Percentiles rank a stretch among this genome's conserved stretches.
These are phyloP conservation scores for Platysteira castanea DNA, from an alignment of 2,113 vertebrate species.

Conservation along the genomic window DNA sequence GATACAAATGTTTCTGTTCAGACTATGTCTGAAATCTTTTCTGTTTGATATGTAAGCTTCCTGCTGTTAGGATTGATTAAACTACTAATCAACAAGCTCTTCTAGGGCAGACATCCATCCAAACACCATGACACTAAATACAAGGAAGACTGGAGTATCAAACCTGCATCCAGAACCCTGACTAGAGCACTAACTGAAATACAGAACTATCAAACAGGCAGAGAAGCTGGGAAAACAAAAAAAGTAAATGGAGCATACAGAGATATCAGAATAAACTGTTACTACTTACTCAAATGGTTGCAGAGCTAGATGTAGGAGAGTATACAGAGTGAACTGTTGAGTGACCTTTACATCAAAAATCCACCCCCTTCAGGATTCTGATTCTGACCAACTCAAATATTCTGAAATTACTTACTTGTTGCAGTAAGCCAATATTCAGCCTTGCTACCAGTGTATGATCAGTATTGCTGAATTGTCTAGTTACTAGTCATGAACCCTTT, in stretches of 20 bases:
- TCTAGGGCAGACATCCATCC: not conserved
- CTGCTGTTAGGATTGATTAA: not conserved
- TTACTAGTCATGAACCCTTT: not conserved
- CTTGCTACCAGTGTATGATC: not conserved
- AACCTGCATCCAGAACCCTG: not conserved
- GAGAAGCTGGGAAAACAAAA: not conserved
- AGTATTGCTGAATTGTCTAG: not conserved
- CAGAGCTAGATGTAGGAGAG: not conserved
- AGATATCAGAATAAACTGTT: not conserved
- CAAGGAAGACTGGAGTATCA: not conserved
- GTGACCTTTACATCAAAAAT: not conserved
- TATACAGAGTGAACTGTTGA: not conserved
- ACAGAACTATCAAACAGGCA: not conserved
- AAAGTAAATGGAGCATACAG: not conserved
- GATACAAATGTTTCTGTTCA: not conserved
- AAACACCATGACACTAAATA: not conserved
- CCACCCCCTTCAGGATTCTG: not conserved
- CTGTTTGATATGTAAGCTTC: conserved; percentile 12
- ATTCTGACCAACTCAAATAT: not conserved
- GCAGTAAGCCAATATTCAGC: not conserved
- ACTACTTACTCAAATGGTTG: not conserved
- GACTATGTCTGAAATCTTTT: not conserved
- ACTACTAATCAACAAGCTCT: not conserved
- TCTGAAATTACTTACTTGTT: not conserved
- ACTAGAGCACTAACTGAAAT: not conserved